Base-by-base conservation (phyloP, 2,113 vertebrate genomes). In the Pituophis catenifer region DNA sequence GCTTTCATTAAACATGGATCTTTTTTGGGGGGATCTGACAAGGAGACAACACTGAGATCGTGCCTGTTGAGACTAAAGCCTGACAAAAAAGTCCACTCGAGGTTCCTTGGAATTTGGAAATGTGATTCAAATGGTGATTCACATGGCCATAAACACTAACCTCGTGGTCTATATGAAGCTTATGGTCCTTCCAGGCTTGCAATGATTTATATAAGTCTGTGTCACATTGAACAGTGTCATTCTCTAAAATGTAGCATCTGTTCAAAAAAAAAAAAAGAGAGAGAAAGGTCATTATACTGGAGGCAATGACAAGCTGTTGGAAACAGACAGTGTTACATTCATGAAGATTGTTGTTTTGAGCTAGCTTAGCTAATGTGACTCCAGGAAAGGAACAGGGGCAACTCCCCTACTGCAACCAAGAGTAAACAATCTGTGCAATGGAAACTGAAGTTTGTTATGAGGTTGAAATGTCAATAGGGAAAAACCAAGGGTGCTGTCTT, bases 141-240 rank as follows among this genome's bases (percentile, higher is more conserved):
- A 48, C 86, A 11, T 70, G 57, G 48, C 3, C n/a, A 88, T 3
- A 65, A 44, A 19, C 94, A 95, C 96, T 94, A 92, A 99, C 99
- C 99, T 99, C 99, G 0, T 99, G 99, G 96, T 99, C 99, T 55
- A 99, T 99, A 96, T 99, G 99, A 89, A 99, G 96, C 93, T 99
- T 99, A 97, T 99, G 99, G 95, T 99, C 99, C 95, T 99, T 99
- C 99, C 99, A 99, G 12, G 99, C 99, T 96, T 99, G 99, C 91
- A 99, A 98, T 86, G 99, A 99, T 95, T 98, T 98, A 96, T 99
- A 99, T 88, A 99, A 97, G 92, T 99, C 98, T 81, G 98, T 98
- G 95, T 99, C 99, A 90, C 99, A 99, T 91, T 98, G 98, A n/a
- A 99, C 98, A 0, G 99, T 99, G 93, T 99, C 98, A 0, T 99